Percentiles rank a stretch among this genome's conserved stretches.
Conservation (phyloP, 1,140 invertebrate species). For the Eumeta japonica region DNA sequence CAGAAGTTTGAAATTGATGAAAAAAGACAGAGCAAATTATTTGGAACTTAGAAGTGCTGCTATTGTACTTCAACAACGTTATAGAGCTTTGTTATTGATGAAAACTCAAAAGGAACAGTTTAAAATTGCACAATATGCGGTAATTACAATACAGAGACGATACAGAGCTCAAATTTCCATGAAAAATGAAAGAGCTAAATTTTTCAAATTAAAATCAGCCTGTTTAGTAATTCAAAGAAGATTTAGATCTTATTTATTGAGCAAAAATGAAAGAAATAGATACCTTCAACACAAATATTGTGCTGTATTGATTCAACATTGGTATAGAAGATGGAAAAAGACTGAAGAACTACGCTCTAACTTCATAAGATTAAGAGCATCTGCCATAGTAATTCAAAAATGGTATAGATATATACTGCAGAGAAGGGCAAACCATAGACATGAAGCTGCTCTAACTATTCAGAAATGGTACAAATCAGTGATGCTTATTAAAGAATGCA, state of each 20-base stretch:
- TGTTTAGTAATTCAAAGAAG: slow-evolving; percentile 28
- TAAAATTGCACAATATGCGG: too few relatives aligned
- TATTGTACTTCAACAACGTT: slow-evolving; percentile 25
- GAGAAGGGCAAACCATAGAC: slow-evolving; percentile 11
- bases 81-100: slow-evolving; percentile 24
- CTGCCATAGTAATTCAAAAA: slow-evolving; percentile 27
- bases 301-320: too few relatives aligned
- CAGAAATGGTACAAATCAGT: slow-evolving; percentile 48
- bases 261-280: slow-evolving; percentile 29
- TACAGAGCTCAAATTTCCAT: slow-evolving; percentile 33
- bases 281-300: too few relatives aligned
- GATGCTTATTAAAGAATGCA: slow-evolving; percentile 25
- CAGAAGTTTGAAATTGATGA: too few relatives aligned
- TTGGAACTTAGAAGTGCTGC: slow-evolving; percentile 18
- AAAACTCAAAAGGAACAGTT: too few relatives aligned
- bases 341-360: too few relatives aligned
- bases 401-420: slow-evolving; percentile 32
- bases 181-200: slow-evolving; percentile 19
- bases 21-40: slow-evolving; percentile 12
- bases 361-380: slow-evolving; percentile 20
- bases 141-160: slow-evolving; percentile 26
- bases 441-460: slow-evolving; percentile 36
- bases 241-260: slow-evolving; percentile 25
- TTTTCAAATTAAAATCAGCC: slow-evolving; percentile 23
- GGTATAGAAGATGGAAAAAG: too few relatives aligned